Base-by-base conservation (phyloP, 2,113 vertebrate genomes). In the Glareola pratincola region DNA sequence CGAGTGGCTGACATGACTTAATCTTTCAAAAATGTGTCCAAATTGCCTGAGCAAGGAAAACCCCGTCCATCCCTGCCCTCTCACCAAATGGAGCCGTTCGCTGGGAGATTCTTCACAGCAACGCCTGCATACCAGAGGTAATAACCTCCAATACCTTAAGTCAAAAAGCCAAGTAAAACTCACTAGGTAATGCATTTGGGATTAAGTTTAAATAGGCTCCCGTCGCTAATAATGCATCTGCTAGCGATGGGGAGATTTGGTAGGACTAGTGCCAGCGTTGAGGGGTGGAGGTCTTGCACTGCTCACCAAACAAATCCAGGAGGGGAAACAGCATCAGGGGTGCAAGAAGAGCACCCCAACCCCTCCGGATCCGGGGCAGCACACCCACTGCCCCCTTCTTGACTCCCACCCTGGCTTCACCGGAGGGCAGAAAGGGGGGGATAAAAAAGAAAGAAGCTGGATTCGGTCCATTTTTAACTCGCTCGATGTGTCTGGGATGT, bases 401-500 rank as follows among this genome's bases (percentile, higher is more conserved):
- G 15, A 47, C 92, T 96, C 88, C 94, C 81, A 90, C 66, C 87
- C 80, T 32, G n/a, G 12, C 45, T 21, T 62, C 32, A 34, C 85
- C 34, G 27, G 72, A 85, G 90, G 79, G 91, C 47, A 92, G 66
- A 62, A 86, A 94, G 16, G 2, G 4, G 5, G 4, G 6, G 4
- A 17, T 29, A n/a, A 23, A 26, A 17, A 20, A n/a, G 14, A 43
- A 79, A 91, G 51, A 72, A 91, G 82, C 93, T 98, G 98, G 98
- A 97, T 76, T 18, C n/a, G 39, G 59, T 98, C 98, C 98, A 98
- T 98, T 93, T 94, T 29, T 80, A 96, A 96, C 97, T 97, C 57
- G 12, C 96, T 97, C n/a, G 90, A 96, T 96, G 96, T 98, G 98
- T 98, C 96, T 98, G 96, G 98, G 98, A 98, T 97, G 97, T 97